Conservation (phyloP, 2,888 invertebrate genomes). For the Hypercompe scribonia region DNA sequence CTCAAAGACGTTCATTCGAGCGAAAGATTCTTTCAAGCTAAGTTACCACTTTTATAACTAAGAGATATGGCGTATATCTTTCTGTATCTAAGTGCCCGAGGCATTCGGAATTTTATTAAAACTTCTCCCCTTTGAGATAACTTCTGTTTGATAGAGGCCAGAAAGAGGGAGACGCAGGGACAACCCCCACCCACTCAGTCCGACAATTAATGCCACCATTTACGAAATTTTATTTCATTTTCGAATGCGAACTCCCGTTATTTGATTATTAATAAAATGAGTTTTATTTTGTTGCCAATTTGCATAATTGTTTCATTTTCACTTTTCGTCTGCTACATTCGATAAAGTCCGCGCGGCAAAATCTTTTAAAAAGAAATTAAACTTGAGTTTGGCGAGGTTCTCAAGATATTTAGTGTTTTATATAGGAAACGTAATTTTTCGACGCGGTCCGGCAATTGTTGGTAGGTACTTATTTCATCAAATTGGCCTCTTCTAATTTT, state of each 20-base stretch:
- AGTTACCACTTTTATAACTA: constrained; percentile 69
- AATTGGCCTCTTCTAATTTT: constrained; percentile 39
- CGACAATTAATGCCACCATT: constrained; percentile 83
- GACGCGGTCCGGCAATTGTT: constrained; percentile 46
- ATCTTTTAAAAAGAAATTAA: constrained; percentile 79
- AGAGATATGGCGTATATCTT: constrained; percentile 71
- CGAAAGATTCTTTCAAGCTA: constrained; percentile 64
- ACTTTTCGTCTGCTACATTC: constrained; percentile 71
- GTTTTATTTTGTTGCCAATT: constrained; percentile 84
- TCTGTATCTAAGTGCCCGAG: constrained; percentile 76
- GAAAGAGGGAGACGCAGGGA: constrained; percentile 55
- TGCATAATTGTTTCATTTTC: constrained; percentile 85
- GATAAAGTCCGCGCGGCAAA: constrained; percentile 69
- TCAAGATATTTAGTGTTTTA: constrained; percentile 64
- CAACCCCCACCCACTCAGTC: constrained; percentile 51
- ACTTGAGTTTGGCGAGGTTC: constrained; percentile 63
- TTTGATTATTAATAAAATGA: constrained; percentile 85
- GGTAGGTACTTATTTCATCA: constrained; percentile 41
- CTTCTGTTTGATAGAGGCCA: constrained; percentile 83
- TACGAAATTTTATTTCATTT: constrained; percentile 83
- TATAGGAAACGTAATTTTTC: constrained; percentile 54
- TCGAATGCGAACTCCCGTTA: constrained; percentile 79
- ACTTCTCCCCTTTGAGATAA: constrained; percentile 84
- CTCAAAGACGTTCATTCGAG: constrained; percentile 66
- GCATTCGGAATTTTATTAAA: constrained; percentile 84